These are phyloP conservation scores for Amblyornis subalaris DNA, from an alignment of 2,113 vertebrate species.

Conservation along the genomic window DNA sequence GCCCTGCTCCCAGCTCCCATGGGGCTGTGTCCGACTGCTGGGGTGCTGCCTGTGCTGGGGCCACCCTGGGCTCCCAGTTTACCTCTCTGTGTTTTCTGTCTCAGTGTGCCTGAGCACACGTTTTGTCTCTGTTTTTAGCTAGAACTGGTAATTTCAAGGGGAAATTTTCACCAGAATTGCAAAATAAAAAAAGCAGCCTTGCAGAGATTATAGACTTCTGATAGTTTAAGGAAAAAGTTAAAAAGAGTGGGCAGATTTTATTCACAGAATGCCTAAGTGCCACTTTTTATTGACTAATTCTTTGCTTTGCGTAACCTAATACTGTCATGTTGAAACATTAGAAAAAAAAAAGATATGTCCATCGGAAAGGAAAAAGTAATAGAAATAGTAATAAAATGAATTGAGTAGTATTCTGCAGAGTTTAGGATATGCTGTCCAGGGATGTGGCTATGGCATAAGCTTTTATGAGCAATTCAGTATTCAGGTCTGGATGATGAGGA, in stretches of 20 bases:
- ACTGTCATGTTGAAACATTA: neutral
- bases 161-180: neutral
- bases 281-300: neutral
- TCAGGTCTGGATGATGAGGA: neutral
- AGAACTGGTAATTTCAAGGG: neutral
- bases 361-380: neutral
- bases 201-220: neutral
- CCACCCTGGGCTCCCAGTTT: neutral
- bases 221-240: neutral
- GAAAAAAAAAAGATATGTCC: neutral
- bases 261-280: neutral
- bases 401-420: neutral
- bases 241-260: neutral
- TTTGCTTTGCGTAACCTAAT: neutral
- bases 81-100: neutral
- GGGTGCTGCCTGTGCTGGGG: neutral
- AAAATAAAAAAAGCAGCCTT: neutral
- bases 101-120: neutral
- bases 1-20: accelerated
- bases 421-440: neutral
- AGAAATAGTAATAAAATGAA: neutral
- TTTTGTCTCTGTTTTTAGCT: neutral
- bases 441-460: neutral
- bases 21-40: neutral
- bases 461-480: neutral